A percentile compares a stretch with the other conserved stretches of the same genome.
Conservation (phyloP, 2,113 vertebrate genomes). For the Brachypteracias leptosomus region DNA sequence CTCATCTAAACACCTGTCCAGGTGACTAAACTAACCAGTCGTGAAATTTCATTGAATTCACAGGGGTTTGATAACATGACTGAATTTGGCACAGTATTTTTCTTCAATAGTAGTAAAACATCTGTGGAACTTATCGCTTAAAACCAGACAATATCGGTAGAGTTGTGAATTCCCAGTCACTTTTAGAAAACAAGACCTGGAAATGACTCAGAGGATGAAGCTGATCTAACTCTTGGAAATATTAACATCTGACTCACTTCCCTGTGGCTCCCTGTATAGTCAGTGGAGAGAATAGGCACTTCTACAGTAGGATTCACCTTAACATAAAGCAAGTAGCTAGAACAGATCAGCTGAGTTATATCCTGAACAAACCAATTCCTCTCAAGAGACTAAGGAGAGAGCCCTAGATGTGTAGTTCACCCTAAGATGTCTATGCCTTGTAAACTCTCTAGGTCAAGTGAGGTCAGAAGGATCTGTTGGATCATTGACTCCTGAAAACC, state of each 20-base stretch:
- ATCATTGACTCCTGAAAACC: not conserved
- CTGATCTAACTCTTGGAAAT: not conserved
- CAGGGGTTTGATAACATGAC: not conserved
- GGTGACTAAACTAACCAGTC: not conserved
- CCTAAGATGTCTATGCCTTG: not conserved
- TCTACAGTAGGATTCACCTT: not conserved
- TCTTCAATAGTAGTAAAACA: not conserved
- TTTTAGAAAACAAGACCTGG: not conserved
- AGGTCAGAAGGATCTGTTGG: not conserved
- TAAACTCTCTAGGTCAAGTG: not conserved
- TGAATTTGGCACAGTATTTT: not conserved
- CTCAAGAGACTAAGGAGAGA: not conserved
- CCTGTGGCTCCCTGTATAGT: not conserved
- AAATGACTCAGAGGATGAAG: not conserved
- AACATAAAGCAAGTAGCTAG: not conserved
- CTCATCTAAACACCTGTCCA: not conserved
- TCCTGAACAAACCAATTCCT: not conserved
- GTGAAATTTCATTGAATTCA: not conserved
- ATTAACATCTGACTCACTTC: accelerated
- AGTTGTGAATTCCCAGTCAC: not conserved
- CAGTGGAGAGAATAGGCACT: not conserved
- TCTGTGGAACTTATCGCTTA: not conserved
- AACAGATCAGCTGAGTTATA: not conserved
- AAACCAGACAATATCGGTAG: not conserved
- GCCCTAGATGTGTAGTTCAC: not conserved